Evolutionary conservation across 37 sponge, comb jelly and placozoan species (phyloP).

Genomic region (Diacarnus erythraeanus): DNA sequence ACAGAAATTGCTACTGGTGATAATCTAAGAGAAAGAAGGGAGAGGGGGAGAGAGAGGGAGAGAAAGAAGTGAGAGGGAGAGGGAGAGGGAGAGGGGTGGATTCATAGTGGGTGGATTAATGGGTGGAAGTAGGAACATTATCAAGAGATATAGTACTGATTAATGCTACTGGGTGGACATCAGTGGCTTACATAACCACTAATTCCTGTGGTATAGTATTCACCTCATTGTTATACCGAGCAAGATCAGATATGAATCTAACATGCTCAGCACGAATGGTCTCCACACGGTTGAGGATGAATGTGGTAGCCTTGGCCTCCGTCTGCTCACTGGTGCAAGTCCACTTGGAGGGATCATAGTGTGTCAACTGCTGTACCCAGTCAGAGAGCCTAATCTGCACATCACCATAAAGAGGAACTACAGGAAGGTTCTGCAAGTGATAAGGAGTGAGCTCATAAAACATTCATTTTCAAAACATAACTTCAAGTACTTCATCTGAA

Average conservation of each 20-base stretch:
- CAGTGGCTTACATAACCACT: too few species aligned
- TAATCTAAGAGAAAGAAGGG: constrained; percentile 55
- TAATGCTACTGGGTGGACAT: neutral
- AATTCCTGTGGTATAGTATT: too few species aligned
- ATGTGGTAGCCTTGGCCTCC: constrained; percentile 82
- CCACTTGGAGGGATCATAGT: constrained; percentile 93
- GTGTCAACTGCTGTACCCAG: constrained; percentile 72
- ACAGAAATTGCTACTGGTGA: constrained; percentile 65
- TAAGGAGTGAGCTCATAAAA: neutral
- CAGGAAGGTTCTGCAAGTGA: constrained; percentile 74
- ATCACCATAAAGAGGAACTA: constrained; percentile 96
- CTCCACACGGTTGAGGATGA: constrained; percentile 73
- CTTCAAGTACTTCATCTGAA: too few species aligned
- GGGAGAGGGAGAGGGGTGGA: constrained; percentile 43
- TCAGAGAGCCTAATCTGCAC: constrained; percentile 85
- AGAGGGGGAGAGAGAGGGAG: constrained; percentile 45
- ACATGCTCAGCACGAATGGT: constrained; percentile 85
- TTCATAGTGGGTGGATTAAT: constrained; percentile 35
- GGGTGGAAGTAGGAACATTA: too few species aligned
- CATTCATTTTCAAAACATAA: too few species aligned
- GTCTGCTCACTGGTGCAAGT: constrained; percentile 89
- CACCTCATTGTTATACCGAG: constrained; percentile 91
- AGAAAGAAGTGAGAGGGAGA: constrained; percentile 54
- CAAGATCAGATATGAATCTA: constrained; percentile 82
- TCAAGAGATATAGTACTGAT: too few species aligned